Evolutionary conservation across 2,113 vertebrate species (phyloP).

Genomic region (Mobula hypostoma): DNA sequence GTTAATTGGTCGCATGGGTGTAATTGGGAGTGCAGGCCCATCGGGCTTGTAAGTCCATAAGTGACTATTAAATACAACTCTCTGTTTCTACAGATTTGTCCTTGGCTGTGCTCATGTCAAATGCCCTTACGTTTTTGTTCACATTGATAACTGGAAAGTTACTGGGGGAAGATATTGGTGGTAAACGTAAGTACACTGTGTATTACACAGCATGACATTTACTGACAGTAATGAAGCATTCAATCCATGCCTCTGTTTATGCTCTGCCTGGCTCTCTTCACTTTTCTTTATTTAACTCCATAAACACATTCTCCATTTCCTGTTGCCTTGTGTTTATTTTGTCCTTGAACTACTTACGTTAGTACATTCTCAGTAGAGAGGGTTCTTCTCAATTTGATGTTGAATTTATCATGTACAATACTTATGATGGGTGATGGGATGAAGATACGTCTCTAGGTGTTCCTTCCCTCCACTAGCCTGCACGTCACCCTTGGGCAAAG

Average conservation of each 20-base stretch:
- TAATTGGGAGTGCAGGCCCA: too few species aligned
- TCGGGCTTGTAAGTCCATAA: too few species aligned
- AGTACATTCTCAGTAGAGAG: too few species aligned
- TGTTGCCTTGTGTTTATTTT: too few species aligned
- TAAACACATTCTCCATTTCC: not conserved
- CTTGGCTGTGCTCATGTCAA: conserved; percentile 82
- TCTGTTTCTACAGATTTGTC: conserved; percentile 68
- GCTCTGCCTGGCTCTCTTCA: not conserved
- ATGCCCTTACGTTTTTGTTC: conserved; percentile 82
- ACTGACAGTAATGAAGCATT: not conserved
- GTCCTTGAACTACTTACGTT: too few species aligned
- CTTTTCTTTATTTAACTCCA: not conserved
- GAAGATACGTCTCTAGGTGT: too few species aligned
- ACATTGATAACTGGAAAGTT: conserved; percentile 76
- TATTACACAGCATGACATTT: not conserved
- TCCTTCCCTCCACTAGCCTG: too few species aligned
- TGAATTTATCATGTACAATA: too few species aligned
- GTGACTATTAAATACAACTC: not conserved
- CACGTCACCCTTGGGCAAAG: too few species aligned
- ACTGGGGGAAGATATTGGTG: conserved; percentile 85
- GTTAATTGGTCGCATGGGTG: too few species aligned
- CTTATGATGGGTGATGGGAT: too few species aligned
- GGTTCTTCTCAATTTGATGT: too few species aligned
- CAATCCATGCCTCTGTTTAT: not conserved
- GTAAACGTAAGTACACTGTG: conserved; percentile 68